Conservation (phyloP, 2,888 invertebrate species). For the Drosophila dives region DNA sequence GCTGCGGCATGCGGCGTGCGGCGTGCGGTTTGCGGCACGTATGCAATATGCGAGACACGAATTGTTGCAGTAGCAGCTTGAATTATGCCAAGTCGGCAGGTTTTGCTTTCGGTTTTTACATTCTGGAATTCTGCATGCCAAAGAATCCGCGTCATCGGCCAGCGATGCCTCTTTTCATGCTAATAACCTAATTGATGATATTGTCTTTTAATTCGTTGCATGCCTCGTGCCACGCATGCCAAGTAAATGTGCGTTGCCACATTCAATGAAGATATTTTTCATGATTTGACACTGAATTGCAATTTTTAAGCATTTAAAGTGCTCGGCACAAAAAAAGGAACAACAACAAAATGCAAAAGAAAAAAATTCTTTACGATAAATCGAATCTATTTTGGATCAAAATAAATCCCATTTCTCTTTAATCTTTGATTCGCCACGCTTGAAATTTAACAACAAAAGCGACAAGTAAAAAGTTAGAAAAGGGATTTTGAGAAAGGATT, state of each 20-base stretch:
- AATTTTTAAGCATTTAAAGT: slow-evolving; percentile 7
- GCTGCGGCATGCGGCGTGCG: slow-evolving; percentile 27
- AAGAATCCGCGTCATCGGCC: slow-evolving; percentile 44
- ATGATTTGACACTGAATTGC: slow-evolving; percentile 27
- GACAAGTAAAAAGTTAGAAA: slow-evolving; percentile 45
- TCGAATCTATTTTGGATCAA: slow-evolving; percentile 20
- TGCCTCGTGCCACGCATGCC: slow-evolving; percentile 71
- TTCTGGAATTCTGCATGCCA: slow-evolving; percentile 46
- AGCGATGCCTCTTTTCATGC: slow-evolving; percentile 66
- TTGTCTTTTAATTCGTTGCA: slow-evolving; percentile 84
- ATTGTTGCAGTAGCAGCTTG: slow-evolving; percentile 42
- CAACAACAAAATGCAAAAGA: background rate
- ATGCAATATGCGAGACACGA: slow-evolving; percentile 73
- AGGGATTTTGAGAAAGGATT: slow-evolving; percentile 74
- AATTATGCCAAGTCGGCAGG: slow-evolving; percentile 58
- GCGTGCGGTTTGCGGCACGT: slow-evolving; percentile 19
- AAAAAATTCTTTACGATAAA: slow-evolving; percentile 2
- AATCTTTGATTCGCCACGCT: slow-evolving; percentile 40
- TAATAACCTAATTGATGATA: slow-evolving; percentile 84
- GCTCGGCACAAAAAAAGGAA: background rate
- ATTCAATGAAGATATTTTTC: slow-evolving; percentile 37
- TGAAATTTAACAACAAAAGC: slow-evolving; percentile 42
- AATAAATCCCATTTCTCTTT: slow-evolving; percentile 31
- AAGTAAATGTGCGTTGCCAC: slow-evolving; percentile 46
- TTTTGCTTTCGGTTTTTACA: slow-evolving; percentile 36